Evolutionary conservation across 2,113 vertebrate species (phyloP).

Genomic region (Arvicanthis niloticus): DNA sequence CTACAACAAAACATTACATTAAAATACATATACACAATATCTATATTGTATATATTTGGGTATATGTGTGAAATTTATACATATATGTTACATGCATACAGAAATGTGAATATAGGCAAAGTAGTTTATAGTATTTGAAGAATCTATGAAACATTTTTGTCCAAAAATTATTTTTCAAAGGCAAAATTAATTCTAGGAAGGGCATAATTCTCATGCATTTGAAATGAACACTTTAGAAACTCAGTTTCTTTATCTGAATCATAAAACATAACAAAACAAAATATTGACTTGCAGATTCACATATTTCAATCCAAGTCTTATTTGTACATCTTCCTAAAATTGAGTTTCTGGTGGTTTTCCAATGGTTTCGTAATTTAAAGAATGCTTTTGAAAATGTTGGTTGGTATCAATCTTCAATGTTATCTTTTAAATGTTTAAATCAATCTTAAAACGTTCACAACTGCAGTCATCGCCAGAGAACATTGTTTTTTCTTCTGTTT

Average conservation of each 20-base stretch:
- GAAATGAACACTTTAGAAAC: not conserved
- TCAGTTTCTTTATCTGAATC: not conserved
- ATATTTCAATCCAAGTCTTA: not conserved
- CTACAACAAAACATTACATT: not conserved
- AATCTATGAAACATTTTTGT: not conserved
- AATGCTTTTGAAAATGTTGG: not conserved
- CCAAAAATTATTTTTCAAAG: slow-evolving; percentile 1
- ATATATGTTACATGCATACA: not conserved
- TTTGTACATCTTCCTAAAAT: not conserved
- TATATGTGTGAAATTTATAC: not conserved
- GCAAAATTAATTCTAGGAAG: not conserved
- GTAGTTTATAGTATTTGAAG: not conserved
- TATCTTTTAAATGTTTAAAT: not conserved
- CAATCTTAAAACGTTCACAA: not conserved
- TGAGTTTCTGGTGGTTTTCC: not conserved
- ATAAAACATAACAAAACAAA: not conserved
- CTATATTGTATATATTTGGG: not conserved
- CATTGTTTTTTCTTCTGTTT: not conserved
- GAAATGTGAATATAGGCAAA: not conserved
- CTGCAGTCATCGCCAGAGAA: not conserved
- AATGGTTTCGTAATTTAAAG: not conserved
- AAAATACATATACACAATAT: not conserved
- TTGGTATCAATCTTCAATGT: not conserved
- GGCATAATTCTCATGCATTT: not conserved
- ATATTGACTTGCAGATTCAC: not conserved